Conservation (phyloP, 2,113 vertebrate genomes). For the Hyperoodon ampullatus region DNA sequence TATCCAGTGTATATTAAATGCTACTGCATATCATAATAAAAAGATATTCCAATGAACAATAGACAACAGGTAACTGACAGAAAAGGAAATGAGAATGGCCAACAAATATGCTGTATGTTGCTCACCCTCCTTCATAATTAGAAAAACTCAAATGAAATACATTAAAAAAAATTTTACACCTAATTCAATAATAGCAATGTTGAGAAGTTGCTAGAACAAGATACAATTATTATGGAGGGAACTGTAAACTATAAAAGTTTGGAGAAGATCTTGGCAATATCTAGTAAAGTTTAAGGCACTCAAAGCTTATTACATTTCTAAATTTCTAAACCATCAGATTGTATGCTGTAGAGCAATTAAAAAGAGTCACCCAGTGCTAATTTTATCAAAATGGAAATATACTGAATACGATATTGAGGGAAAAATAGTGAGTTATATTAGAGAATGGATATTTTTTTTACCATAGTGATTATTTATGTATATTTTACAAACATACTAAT, state of each 20-base stretch:
- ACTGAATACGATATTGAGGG: background rate
- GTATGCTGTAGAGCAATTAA: background rate
- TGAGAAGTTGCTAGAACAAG: background rate
- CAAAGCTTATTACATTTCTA: background rate
- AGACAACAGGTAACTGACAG: background rate
- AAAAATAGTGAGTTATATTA: background rate
- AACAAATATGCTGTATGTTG: background rate
- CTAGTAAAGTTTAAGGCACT: background rate
- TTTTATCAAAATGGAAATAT: background rate
- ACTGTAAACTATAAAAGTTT: background rate
- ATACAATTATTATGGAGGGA: background rate
- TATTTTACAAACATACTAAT: background rate
- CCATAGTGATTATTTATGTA: background rate
- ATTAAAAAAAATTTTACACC: background rate
- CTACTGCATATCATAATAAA: background rate
- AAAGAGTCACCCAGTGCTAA: background rate
- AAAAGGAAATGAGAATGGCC: background rate
- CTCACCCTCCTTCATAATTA: background rate
- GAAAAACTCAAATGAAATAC: background rate
- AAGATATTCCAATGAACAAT: background rate
- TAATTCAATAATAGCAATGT: background rate
- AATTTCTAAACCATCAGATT: background rate
- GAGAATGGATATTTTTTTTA: background rate
- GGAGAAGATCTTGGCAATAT: background rate
- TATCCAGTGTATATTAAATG: background rate